Evolutionary conservation across 2,113 vertebrate species (phyloP).

Genomic region (Toxotes jaculatrix): DNA sequence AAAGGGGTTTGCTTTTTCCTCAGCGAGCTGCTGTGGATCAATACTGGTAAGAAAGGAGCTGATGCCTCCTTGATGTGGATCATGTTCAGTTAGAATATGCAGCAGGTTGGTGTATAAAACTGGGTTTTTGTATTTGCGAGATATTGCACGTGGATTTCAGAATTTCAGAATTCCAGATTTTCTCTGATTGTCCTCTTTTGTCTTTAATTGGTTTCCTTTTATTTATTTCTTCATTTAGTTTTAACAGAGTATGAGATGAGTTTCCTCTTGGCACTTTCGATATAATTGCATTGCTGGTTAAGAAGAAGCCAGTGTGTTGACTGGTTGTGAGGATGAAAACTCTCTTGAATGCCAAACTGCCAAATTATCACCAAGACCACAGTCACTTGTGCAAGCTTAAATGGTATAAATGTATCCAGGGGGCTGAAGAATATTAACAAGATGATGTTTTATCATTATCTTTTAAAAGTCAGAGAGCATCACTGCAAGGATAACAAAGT

Average conservation of each 20-base stretch:
- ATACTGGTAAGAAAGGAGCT: constrained; percentile 19
- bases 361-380: background rate
- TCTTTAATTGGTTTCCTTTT: background rate
- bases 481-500: constrained; percentile 5
- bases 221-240: background rate
- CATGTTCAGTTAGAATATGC: background rate
- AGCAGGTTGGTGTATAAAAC: too few species aligned
- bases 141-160: background rate
- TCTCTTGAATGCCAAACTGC: background rate
- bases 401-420: constrained; percentile 2
- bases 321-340: background rate
- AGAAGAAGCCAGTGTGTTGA: background rate
- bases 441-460: constrained; percentile 5
- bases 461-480: constrained; percentile 20
- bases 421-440: background rate
- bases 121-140: background rate
- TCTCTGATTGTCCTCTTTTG: background rate
- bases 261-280: background rate
- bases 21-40: constrained; percentile 38
- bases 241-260: too few species aligned
- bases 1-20: constrained; percentile 16
- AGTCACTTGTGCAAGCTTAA: background rate
- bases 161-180: background rate
- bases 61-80: constrained; percentile 15
- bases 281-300: background rate